Conservation (phyloP, 2,888 invertebrate species). For the Standfussiana lucernea region DNA sequence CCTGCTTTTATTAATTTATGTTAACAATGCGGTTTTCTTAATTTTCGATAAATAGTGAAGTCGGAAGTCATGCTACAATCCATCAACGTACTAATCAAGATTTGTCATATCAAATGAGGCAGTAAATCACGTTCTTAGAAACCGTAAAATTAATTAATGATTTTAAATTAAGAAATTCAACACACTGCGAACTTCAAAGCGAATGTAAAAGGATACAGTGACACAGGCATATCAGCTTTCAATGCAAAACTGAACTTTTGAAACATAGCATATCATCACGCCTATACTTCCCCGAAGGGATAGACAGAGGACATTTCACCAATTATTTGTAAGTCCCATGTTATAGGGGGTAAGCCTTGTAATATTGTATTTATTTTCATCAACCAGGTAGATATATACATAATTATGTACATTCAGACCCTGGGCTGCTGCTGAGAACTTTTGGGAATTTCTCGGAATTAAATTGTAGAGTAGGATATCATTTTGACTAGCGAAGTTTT, state of each 20-base stretch:
- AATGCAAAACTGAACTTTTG: conserved; percentile 8
- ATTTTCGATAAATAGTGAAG: background rate
- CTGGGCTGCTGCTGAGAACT: no score
- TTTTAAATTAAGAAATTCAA: conserved; percentile 43
- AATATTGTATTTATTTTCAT: no score
- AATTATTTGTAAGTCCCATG: no score
- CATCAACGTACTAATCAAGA: conserved; percentile 19
- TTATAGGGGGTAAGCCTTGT: no score
- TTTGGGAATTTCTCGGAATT: no score
- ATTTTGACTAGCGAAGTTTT: no score
- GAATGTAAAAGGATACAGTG: conserved; percentile 46
- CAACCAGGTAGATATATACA: no score
- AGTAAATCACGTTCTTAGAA: conserved; percentile 45
- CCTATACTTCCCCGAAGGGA: background rate
- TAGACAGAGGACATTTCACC: no score
- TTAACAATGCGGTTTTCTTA: background rate
- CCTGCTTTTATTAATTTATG: background rate
- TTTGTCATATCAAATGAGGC: conserved; percentile 29
- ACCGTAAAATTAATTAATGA: conserved; percentile 49
- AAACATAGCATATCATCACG: background rate
- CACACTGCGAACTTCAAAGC: conserved; percentile 65
- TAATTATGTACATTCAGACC: no score
- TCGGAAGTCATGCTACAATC: conserved; percentile 18
- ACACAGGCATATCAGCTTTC: conserved; percentile 59
- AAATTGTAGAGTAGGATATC: no score